Percentiles rank a stretch among this genome's conserved stretches.
Evolutionary conservation across 64 coral and sea anemone genomes (phyloP).

Genomic region (Pocillopora damicornis): DNA sequence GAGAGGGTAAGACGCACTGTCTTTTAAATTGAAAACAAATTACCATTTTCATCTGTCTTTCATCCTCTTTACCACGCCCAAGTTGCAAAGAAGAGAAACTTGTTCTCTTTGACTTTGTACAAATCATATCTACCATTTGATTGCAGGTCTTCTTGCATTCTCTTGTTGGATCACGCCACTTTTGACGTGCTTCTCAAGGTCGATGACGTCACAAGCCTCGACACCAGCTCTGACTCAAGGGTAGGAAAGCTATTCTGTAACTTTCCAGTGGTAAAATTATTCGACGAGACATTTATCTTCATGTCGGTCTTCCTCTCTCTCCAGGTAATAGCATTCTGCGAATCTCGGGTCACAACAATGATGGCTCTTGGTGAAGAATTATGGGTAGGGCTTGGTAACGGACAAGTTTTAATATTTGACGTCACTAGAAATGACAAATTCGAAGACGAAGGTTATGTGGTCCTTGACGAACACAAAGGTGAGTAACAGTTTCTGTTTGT

Average conservation of each 20-base stretch:
- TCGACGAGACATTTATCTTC: not conserved
- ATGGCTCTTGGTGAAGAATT: constrained; percentile 72
- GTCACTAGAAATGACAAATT: constrained; percentile 43
- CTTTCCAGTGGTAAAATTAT: not conserved
- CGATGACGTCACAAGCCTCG: constrained; percentile 42
- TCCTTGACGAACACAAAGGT: constrained; percentile 2
- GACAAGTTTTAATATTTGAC: constrained; percentile 88
- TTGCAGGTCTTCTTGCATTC: constrained; percentile 49
- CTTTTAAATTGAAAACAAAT: too few relatives aligned
- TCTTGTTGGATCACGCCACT: constrained; percentile 45
- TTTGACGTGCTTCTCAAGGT: constrained; percentile 56
- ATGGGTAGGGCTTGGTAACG: constrained; percentile 93
- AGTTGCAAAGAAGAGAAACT: too few relatives aligned
- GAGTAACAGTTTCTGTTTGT: not conserved
- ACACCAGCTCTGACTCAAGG: constrained; percentile 15
- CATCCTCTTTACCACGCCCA: too few relatives aligned
- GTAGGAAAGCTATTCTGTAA: not conserved
- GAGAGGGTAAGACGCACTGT: constrained; percentile 37
- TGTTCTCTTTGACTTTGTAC: not conserved
- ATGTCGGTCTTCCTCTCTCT: not conserved
- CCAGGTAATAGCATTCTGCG: constrained; percentile 75
- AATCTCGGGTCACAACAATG: constrained; percentile 75
- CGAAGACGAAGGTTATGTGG: constrained; percentile 26
- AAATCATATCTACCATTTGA: not conserved
- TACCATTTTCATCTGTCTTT: too few relatives aligned